Conservation (phyloP, 2,888 invertebrate genomes). For the Thera britannica region DNA sequence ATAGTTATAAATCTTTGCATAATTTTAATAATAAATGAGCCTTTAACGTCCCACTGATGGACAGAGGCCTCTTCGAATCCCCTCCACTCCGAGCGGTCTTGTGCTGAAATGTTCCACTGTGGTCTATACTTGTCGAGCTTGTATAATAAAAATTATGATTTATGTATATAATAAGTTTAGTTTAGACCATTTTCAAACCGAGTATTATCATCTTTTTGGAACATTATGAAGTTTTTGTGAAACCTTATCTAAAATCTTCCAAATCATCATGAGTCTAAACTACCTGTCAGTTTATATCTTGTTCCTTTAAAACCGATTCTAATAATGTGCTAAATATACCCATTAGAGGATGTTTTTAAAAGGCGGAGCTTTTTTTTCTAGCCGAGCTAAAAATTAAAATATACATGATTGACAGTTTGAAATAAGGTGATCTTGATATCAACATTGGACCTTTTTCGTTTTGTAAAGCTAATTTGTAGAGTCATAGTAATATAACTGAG, state of each 20-base stretch:
- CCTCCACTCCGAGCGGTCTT: no score
- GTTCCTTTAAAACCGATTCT: not conserved
- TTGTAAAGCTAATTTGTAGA: not conserved
- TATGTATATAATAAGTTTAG: no score
- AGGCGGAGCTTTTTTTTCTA: not conserved
- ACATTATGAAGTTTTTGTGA: no score
- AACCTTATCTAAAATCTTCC: not conserved
- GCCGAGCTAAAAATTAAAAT: not conserved
- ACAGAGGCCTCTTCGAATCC: no score
- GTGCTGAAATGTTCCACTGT: no score
- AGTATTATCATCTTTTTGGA: no score
- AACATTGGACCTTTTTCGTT: not conserved
- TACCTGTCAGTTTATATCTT: not conserved
- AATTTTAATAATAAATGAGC: no score
- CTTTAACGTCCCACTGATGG: no score
- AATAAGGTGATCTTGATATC: not conserved
- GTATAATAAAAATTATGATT: no score
- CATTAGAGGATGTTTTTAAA: not conserved
- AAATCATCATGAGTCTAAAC: not conserved
- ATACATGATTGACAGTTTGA: conserved; percentile 1
- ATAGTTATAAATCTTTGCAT: no score
- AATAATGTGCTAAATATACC: not conserved
- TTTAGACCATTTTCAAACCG: no score
- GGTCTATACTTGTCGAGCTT: no score
- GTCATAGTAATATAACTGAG: not conserved